Evolutionary conservation across 2,888 invertebrate genomes (phyloP).

Genomic region (Spisula subtruncata): DNA sequence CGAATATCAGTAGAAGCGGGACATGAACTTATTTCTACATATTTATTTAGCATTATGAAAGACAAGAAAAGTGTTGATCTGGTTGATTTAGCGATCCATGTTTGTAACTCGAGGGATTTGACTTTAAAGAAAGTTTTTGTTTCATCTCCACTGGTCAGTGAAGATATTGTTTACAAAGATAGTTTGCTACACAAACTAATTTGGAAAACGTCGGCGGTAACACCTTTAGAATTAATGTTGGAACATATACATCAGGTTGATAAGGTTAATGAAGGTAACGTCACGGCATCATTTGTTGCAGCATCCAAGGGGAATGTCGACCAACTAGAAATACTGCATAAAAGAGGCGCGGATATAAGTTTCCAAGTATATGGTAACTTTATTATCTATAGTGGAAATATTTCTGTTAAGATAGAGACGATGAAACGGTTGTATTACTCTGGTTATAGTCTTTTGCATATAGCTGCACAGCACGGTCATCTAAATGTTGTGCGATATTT

Average conservation of each 20-base stretch:
- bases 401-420: constrained; percentile 1
- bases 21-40: constrained; percentile 13
- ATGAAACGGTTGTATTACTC: constrained; percentile 37
- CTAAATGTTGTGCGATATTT: constrained; percentile 31
- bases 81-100: constrained; percentile 40
- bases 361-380: constrained; percentile 30
- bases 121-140: constrained; percentile 3
- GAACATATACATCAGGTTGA: constrained; percentile 20
- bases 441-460: constrained; percentile 52
- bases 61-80: not conserved
- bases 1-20: constrained; percentile 19
- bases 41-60: not conserved
- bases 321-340: constrained; percentile 34
- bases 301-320: constrained; percentile 41
- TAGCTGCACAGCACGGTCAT: constrained; percentile 52
- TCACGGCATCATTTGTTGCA: constrained; percentile 53
- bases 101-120: constrained; percentile 9
- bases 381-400: not conserved
- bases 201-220: constrained; percentile 30
- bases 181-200: constrained; percentile 40
- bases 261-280: constrained; percentile 39
- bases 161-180: not conserved
- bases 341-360: constrained; percentile 40
- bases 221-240: constrained; percentile 34
- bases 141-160: not conserved